Evolutionary conservation across 2,797 vertebrate species (phyloP).

Genomic region (Tragelaphus eurycerus): DNA sequence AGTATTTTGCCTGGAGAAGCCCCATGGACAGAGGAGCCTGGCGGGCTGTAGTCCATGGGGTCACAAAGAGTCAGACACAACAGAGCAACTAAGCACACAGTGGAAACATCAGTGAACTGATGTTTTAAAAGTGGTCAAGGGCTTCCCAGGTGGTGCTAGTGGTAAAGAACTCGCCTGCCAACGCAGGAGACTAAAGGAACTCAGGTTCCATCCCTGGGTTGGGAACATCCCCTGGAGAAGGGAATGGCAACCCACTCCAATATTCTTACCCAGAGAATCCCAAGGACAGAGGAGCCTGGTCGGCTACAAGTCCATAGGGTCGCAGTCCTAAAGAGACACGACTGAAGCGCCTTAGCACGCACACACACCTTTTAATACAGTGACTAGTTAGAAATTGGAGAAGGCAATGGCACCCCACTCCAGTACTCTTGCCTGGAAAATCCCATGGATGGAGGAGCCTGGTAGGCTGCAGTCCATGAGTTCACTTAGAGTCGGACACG

Average conservation of each 20-base stretch:
- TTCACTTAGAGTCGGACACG: background rate
- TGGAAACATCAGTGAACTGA: background rate
- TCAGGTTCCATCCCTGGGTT: background rate
- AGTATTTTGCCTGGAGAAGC: no score
- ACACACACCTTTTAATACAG: background rate
- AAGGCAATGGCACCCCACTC: no score
- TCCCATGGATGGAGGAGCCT: no score
- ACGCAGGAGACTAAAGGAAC: no score
- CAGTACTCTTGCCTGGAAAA: no score
- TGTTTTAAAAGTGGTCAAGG: background rate
- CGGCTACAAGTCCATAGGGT: background rate
- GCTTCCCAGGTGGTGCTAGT: no score
- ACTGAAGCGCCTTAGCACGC: background rate
- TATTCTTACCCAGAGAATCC: background rate
- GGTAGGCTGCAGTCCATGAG: no score
- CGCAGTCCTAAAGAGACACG: background rate
- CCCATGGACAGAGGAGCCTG: no score
- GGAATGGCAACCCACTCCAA: background rate
- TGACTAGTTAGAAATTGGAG: background rate
- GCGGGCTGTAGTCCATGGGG: no score
- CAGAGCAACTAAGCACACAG: no score
- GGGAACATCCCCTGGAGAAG: background rate
- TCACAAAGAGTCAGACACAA: no score
- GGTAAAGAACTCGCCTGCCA: no score
- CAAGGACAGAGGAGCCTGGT: background rate